Conservation (phyloP, 2,113 vertebrate genomes). For the Onychostoma macrolepis region DNA sequence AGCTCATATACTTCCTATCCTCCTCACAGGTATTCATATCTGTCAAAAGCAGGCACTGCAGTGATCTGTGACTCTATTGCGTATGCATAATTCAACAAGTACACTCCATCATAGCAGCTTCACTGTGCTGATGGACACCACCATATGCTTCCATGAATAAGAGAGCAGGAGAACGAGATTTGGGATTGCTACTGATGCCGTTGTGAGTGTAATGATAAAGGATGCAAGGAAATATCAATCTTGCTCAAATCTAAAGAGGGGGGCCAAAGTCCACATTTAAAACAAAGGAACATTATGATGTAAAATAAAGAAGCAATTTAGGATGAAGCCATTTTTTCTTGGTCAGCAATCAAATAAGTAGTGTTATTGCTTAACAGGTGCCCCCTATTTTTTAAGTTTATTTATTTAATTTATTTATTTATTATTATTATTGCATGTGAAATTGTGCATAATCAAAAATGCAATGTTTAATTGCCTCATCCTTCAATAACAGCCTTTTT, state of each 20-base stretch:
- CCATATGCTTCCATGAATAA: constrained; percentile 39
- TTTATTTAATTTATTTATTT: neutral
- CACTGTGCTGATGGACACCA: constrained; percentile 51
- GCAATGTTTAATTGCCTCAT: neutral
- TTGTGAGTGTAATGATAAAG: constrained; percentile 31
- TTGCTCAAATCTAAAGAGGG: constrained; percentile 1
- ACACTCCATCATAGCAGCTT: constrained; percentile 55
- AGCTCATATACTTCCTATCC: constrained; percentile 51
- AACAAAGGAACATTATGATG: neutral
- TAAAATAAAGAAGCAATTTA: neutral
- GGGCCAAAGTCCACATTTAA: neutral
- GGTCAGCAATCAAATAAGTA: neutral
- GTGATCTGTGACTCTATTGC: constrained; percentile 55
- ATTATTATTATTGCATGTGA: neutral
- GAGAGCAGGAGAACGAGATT: constrained; percentile 35
- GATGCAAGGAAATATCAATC: neutral
- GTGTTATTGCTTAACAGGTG: too few relatives aligned
- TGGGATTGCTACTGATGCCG: constrained; percentile 29
- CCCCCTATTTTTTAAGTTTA: neutral
- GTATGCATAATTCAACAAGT: constrained; percentile 62
- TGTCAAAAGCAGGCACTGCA: constrained; percentile 55
- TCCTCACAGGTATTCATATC: constrained; percentile 53
- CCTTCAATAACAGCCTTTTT: neutral
- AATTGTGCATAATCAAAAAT: neutral
- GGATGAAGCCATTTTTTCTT: neutral